Evolutionary conservation across 2,797 vertebrate genomes (phyloP).

Genomic region (Benthosema pterotum): DNA sequence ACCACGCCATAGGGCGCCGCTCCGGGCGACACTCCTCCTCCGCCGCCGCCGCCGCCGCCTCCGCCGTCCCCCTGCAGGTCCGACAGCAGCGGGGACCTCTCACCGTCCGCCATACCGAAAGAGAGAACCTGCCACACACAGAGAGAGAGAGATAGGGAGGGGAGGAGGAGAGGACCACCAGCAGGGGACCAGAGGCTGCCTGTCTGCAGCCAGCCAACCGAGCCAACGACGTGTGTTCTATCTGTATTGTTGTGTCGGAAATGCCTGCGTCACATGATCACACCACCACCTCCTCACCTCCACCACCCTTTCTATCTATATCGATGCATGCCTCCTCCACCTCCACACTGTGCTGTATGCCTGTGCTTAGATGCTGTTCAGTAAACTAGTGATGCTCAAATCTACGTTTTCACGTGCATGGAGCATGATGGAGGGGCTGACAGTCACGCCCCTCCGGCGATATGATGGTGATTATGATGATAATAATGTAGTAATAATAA

Average conservation of each 20-base stretch:
- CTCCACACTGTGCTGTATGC: too few species aligned
- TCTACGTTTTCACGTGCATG: too few species aligned
- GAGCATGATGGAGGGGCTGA: too few species aligned
- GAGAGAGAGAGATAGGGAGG: slow-evolving; percentile 19
- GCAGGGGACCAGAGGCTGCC: too few species aligned
- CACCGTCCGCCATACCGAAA: slow-evolving; percentile 90
- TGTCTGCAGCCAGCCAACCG: too few species aligned
- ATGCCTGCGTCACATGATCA: slow-evolving; percentile 79
- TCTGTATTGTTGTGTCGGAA: slow-evolving; percentile 79
- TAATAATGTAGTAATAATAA: too few species aligned
- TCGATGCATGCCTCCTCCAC: too few species aligned
- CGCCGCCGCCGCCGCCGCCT: slow-evolving; percentile 80
- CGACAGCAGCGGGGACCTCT: slow-evolving; percentile 90
- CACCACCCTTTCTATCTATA: too few species aligned
- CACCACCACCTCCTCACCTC: slow-evolving; percentile 48
- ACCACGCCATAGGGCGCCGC: slow-evolving; percentile 78
- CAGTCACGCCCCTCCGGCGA: too few species aligned
- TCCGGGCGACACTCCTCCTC: slow-evolving; percentile 76
- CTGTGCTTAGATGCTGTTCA: too few species aligned
- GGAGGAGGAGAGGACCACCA: slow-evolving; percentile 36
- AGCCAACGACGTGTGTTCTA: slow-evolving; percentile 24
- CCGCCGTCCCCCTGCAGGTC: slow-evolving; percentile 87
- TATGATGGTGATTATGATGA: too few species aligned
- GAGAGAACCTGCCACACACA: slow-evolving; percentile 53
- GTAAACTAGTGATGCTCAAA: too few species aligned